Evolutionary conservation across 2,797 vertebrate genomes (phyloP), one percentile per base, ranked within the genome.

Genomic region (Caiman crocodilus): DNA sequence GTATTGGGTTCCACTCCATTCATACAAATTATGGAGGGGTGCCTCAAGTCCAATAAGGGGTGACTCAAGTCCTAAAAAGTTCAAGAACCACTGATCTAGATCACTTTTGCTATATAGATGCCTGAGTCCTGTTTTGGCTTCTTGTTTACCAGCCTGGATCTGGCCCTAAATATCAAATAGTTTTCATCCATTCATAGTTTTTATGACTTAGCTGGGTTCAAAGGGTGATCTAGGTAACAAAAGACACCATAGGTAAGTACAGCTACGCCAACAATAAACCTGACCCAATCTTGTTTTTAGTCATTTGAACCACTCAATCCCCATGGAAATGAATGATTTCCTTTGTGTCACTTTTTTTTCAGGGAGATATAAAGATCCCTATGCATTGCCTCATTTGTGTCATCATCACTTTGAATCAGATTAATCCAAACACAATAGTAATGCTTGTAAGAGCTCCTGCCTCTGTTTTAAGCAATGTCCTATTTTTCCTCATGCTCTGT

Each of bases 381-480:
- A 67, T 42, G 63, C 63, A 90, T 59, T 77, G 32, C 21, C n/a
- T 14, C 67, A 75, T 65, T 61, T 2, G 2, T 85, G 71, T 82
- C 28, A 2, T 88, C 79, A 92, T 85, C 94, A 85, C 73, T 80
- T 16, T 77, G 83, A 79, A 84, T 89, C 92, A 82, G 84, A 96
- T 97, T 95, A 95, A 91, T 95, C 80, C 57, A 87, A 84, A 90
- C 80, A 91, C 90, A 83, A 89, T 82, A 83, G 6, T 90, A 90
- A 95, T 55, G 82, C 88, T 88, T 60, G 63, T 61, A 78, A 95
- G 82, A 79, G 78, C 78, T 32, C 11, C 63, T 82, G 73, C 58
- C 75, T 95, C 92, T 92, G 57, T 6, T 59, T 71, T 92, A 96
- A 96, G 65, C 88, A 73, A 71, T 17, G 2, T 82, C 79, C 84